Evolutionary conservation across 2,113 vertebrate species (phyloP), one percentile per base, ranked within the genome.

Genomic region (Caranx ignobilis): DNA sequence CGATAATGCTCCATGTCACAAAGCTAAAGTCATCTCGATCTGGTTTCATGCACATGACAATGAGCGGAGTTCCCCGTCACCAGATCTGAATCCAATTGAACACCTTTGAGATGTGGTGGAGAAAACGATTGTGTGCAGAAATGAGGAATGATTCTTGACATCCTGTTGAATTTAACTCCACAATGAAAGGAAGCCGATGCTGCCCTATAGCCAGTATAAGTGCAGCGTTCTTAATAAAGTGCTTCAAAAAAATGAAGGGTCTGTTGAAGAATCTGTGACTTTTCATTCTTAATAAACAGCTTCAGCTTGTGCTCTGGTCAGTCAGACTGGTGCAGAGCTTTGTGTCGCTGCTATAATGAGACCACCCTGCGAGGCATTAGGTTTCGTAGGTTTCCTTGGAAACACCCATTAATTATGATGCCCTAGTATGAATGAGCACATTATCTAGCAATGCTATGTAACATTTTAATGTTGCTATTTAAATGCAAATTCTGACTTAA

Each of bases 401-500:
- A 84, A 89, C 88, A 79, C n/a, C 75, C 79, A 81, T 93, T 88
- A 90, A 94, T 93, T 93, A 94, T 88, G 84, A 91, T 66, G 78
- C 86, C 71, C 62, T 63, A 82, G 82, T 85, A 85, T 88, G 87
- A 92, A 91, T 74, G 88, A 89, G 83, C 68, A 71, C 86, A 88
- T 91, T 86, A 91, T 91, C 92, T 87, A 76, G 79, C 84, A 84
- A 87, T 87, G 63, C 76, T 75, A 77, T 81, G 81, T 83, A 82
- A 91, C 75, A 77, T 90, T 90, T 91, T 88, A 93, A 92, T 93
- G 87, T 82, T 76, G 87, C 88, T 85, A 91, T 95, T 93, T 93
- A 94, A 92, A 94, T 94, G 94, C 92, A 92, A 94, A 94, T 94
- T 81, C 72, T 89, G 78, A 85, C 91, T 90, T 88, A 84, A 91